Percentiles rank a stretch among this genome's conserved stretches.
phyloP scores from a whole-genome alignment of 2,797 vertebrate genomes.

The Fringilla coelebs region DNA sequence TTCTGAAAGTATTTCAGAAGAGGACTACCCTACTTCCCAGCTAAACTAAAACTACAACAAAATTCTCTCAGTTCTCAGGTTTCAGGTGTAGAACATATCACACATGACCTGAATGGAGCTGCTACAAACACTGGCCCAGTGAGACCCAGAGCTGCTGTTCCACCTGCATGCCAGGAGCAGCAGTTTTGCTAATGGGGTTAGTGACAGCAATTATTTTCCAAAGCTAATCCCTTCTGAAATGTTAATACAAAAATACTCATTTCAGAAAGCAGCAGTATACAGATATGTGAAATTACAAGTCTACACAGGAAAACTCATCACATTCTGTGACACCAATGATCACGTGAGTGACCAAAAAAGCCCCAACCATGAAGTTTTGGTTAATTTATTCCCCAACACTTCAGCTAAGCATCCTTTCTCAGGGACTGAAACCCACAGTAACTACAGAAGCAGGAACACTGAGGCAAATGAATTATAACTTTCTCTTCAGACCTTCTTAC shows the following conservation, averaged over 20 bases:
- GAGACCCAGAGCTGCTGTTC: not conserved
- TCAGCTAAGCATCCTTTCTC: not conserved
- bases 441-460: not conserved
- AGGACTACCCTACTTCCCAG: not conserved
- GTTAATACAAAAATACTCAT: not conserved
- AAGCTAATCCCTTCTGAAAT: not conserved
- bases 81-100: not conserved
- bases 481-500: not conserved
- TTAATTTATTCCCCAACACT: not conserved
- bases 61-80: not conserved
- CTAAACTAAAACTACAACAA: not conserved
- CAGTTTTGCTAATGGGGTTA: not conserved
- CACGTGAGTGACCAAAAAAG: accelerated
- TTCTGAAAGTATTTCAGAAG: not conserved
- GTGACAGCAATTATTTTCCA: not conserved
- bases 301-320: not conserved
- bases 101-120: not conserved
- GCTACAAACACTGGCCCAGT: not conserved
- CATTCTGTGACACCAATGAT: not conserved
- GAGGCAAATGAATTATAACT: not conserved
- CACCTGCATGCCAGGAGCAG: not conserved
- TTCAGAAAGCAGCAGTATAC: not conserved
- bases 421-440: not conserved
- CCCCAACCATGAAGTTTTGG: not conserved
- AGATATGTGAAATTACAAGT: not conserved